Base-by-base conservation (phyloP, 1,140 invertebrate species). In the Zaprionus taronus region DNA sequence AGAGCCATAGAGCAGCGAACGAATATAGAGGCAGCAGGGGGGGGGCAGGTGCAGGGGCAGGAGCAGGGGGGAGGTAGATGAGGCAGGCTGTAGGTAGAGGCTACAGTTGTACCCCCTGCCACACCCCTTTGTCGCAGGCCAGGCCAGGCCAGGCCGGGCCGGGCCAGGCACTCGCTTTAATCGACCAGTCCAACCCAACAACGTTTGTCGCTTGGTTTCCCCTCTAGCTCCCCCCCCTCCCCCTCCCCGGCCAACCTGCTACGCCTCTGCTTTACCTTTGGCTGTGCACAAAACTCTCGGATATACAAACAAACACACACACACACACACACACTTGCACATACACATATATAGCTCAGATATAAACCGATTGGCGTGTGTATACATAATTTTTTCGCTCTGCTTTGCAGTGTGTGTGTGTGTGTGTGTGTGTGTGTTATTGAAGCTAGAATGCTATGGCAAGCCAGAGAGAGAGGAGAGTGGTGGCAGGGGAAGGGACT, bases 301-400 rank as follows among this genome's bases (percentile, higher is more conserved):
- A 44, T 55, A 70, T 38, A 61, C 31, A 61, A 24, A 61, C 57
- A 70, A 15, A 61, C 22, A 66, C n/a, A 66, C 51, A 66, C 36
- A 66, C 22, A 66, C 15, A 56, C 14, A 41, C 15, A 60, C 31
- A 65, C 12, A 73, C n/a, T 36, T 11, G 41, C 14, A 55, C n/a
- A 51, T 11, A 60, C 34, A 66, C 9, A 73, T 47, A 62, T 36
- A 69, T 55, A 47, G 61, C 65, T 62, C 31, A 67, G 57, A 69
- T 74, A 61, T 74, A 74, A 74, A 68, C 65, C 72, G 65, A 68
- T 74, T 74, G 72, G 65, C 72, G 71, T 73, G 71, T 73, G 71
- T 73, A 73, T 73, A 73, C 71, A 73, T 73, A 73, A 73, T 73
- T 67, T 72, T 73, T 73, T 67, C 34, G 55, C 70, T 67, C 44